Percentiles rank a stretch among this genome's conserved stretches.
These are phyloP conservation scores for Biston betularia DNA, from an alignment of 2,888 invertebrate genomes.

Conservation along the genomic window DNA sequence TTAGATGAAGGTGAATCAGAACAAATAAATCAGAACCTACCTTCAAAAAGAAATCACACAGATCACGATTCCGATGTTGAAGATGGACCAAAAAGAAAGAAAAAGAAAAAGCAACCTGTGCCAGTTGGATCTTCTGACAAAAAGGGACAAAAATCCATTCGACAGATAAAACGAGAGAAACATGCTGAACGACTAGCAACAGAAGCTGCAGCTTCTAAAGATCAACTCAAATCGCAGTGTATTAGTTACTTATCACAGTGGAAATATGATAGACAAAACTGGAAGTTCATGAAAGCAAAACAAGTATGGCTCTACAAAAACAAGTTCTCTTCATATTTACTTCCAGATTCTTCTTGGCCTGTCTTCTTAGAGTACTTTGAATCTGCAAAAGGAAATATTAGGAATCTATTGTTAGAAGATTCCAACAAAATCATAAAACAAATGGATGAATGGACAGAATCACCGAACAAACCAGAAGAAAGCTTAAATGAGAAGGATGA, in stretches of 20 bases:
- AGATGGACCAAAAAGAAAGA: constrained; percentile 65
- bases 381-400: constrained; percentile 89
- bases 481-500: constrained; percentile 38
- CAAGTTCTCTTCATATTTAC: constrained; percentile 86
- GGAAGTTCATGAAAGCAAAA: constrained; percentile 93
- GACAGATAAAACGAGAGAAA: constrained; percentile 89
- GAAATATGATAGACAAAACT: constrained; percentile 89
- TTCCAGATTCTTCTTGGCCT: constrained; percentile 88
- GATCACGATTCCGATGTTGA: constrained; percentile 65
- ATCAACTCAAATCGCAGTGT: constrained; percentile 86
- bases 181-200: constrained; percentile 84
- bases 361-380: constrained; percentile 90
- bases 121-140: constrained; percentile 63
- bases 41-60: constrained; percentile 48
- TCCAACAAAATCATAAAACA: constrained; percentile 88
- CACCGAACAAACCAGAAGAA: constrained; percentile 51
- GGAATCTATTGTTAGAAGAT: constrained; percentile 87
- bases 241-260: constrained; percentile 90
- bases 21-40: constrained; percentile 21
- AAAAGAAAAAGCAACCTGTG: constrained; percentile 66
- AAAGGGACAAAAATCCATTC: constrained; percentile 86
- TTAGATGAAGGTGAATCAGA: constrained; percentile 39
- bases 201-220: constrained; percentile 81
- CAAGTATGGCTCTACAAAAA: constrained; percentile 92
- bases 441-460: constrained; percentile 84